Conservation (phyloP, 2,888 invertebrate species). For the Eupithecia subumbrata region DNA sequence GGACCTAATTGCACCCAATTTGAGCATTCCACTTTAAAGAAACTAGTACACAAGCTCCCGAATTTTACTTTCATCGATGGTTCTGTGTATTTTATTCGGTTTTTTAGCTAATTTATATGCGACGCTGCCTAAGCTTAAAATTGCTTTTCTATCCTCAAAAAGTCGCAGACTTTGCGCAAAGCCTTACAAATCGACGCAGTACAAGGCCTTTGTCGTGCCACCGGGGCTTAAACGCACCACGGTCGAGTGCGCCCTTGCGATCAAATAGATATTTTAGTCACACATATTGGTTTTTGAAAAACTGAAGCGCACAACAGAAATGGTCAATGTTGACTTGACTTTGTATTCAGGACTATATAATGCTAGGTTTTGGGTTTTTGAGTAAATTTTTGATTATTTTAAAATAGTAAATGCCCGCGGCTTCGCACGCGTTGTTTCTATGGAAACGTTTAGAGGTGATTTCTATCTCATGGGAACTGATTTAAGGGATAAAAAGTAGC, state of each 20-base stretch:
- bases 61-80: no score
- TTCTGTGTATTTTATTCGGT: neutral
- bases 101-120: neutral
- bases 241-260: conserved; percentile 41
- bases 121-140: neutral
- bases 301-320: conserved; percentile 3
- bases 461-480: no score
- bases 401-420: no score
- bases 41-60: no score
- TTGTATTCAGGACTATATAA: neutral
- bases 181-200: conserved; percentile 31
- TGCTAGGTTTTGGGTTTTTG: neutral
- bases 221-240: conserved; percentile 43
- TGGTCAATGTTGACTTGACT: neutral
- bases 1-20: no score
- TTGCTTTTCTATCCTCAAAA: neutral
- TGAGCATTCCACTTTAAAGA: no score
- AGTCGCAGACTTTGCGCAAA: conserved; percentile 19
- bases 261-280: conserved; percentile 46
- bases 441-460: no score
- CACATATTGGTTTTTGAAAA: conserved; percentile 31
- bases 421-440: no score
- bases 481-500: no score
- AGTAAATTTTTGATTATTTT: neutral
- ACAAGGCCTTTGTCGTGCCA: conserved; percentile 43